Conservation (phyloP, 2,797 vertebrate species). For the Gymnoscopelus microlampas region DNA sequence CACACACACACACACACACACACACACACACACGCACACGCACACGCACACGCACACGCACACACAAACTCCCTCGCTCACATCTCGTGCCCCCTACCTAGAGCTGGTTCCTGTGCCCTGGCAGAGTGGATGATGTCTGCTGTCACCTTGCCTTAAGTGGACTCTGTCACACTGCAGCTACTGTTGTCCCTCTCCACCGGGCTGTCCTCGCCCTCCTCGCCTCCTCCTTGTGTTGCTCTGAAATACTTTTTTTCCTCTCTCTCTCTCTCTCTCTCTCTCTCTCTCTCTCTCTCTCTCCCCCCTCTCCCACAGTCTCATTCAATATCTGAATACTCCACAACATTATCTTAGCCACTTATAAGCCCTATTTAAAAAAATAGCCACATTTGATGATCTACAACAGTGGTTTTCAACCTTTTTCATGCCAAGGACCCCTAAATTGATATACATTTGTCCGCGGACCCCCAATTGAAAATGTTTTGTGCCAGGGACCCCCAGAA, state of each 20-base stretch:
- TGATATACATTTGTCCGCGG: too few relatives aligned
- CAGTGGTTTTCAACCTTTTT: too few relatives aligned
- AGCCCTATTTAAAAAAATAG: too few relatives aligned
- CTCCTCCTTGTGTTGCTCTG: slow-evolving; percentile 28
- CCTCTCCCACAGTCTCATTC: slow-evolving; percentile 25
- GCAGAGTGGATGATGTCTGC: slow-evolving; percentile 65
- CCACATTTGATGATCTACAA: too few relatives aligned
- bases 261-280: slow-evolving; percentile 16
- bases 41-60: too few relatives aligned
- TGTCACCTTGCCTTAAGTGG: slow-evolving; percentile 73
- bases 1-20: too few relatives aligned
- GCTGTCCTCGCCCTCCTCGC: slow-evolving; percentile 34
- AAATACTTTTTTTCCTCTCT: slow-evolving; percentile 15
- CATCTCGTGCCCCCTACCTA: slow-evolving; percentile 28
- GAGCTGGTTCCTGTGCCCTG: slow-evolving; percentile 59
- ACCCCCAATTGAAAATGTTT: too few relatives aligned
- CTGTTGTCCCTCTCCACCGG: slow-evolving; percentile 29
- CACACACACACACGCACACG: too few relatives aligned
- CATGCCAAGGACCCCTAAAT: too few relatives aligned
- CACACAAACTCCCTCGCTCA: slow-evolving; percentile 46
- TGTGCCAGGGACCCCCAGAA: too few relatives aligned
- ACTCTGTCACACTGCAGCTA: slow-evolving; percentile 52
- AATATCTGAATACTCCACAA: slow-evolving; percentile 20
- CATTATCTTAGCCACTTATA: slow-evolving; percentile 2
- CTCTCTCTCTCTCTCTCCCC: not conserved